These are phyloP conservation scores for Petroica traversi DNA, from an alignment of 2,113 vertebrate genomes.

Conservation along the genomic window DNA sequence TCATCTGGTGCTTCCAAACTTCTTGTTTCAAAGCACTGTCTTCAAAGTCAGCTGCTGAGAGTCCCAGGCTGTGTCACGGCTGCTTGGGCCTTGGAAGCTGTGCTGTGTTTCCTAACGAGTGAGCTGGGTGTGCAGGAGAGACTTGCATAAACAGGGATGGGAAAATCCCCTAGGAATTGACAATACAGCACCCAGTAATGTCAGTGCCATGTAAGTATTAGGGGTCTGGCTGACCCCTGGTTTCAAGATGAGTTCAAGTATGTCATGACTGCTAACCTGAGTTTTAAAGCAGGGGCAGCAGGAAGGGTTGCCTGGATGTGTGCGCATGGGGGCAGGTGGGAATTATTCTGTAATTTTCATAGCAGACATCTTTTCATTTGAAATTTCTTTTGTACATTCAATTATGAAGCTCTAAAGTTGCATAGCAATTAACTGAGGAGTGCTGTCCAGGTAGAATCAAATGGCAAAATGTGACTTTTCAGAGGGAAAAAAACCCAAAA, in stretches of 20 bases:
- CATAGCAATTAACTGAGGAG: constrained; percentile 1
- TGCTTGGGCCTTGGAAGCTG: neutral
- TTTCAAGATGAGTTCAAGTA: neutral
- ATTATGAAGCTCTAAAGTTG: neutral
- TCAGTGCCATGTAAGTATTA: neutral
- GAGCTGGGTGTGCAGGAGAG: neutral
- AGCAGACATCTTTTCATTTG: neutral
- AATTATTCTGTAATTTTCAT: neutral
- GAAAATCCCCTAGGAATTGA: neutral
- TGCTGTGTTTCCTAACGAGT: neutral
- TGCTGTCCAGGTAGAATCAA: constrained; percentile 25
- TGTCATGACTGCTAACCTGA: neutral
- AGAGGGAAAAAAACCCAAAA: neutral
- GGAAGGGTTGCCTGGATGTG: neutral
- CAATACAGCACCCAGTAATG: neutral
- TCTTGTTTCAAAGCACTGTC: neutral
- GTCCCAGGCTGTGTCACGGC: neutral
- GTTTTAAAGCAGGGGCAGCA: neutral
- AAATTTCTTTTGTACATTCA: neutral
- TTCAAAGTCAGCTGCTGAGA: neutral
- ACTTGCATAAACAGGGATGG: neutral
- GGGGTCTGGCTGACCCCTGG: neutral
- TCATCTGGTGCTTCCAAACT: constrained; percentile 25
- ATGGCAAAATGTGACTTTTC: constrained; percentile 44
- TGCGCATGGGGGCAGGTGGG: neutral